Conservation (phyloP, 2,888 invertebrate genomes). For the Pseudococcus jackbeardsleyi region DNA sequence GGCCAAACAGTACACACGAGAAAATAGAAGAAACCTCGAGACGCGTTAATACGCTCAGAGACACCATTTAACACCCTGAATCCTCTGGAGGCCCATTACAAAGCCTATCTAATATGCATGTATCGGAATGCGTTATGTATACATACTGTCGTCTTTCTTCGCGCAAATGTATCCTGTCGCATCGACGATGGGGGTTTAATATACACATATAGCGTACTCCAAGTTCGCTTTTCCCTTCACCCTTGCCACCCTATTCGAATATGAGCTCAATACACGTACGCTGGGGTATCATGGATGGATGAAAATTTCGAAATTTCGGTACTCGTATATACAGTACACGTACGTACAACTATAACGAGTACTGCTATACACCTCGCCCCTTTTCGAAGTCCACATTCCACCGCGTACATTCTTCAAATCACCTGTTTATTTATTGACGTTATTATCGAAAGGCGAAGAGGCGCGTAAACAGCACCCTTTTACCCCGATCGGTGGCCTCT, state of each 20-base stretch:
- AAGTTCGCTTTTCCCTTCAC: not conserved
- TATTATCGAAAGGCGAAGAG: slow-evolving; percentile 25
- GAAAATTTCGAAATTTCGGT: slow-evolving; percentile 9
- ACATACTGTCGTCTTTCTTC: slow-evolving; percentile 1
- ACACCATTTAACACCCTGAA: slow-evolving; percentile 36
- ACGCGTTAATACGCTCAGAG: slow-evolving; percentile 22
- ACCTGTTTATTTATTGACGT: slow-evolving; percentile 44
- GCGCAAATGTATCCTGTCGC: not conserved
- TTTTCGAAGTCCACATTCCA: not conserved
- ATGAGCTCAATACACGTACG: too few species aligned
- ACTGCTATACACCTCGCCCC: not conserved
- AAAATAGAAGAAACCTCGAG: not conserved
- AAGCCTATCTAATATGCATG: slow-evolving; percentile 37
- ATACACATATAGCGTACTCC: not conserved
- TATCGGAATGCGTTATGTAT: slow-evolving; percentile 31
- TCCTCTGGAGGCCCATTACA: slow-evolving; percentile 11
- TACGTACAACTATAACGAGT: not conserved
- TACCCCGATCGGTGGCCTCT: not conserved
- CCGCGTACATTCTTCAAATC: slow-evolving; percentile 21
- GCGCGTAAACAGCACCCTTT: slow-evolving; percentile 28
- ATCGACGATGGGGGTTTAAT: not conserved
- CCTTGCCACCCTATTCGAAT: not conserved
- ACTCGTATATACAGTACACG: not conserved
- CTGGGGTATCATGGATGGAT: not conserved
- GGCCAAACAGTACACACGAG: not conserved